phyloP scores from a whole-genome alignment of 2,113 vertebrate species.

The Engraulis encrasicolus region DNA sequence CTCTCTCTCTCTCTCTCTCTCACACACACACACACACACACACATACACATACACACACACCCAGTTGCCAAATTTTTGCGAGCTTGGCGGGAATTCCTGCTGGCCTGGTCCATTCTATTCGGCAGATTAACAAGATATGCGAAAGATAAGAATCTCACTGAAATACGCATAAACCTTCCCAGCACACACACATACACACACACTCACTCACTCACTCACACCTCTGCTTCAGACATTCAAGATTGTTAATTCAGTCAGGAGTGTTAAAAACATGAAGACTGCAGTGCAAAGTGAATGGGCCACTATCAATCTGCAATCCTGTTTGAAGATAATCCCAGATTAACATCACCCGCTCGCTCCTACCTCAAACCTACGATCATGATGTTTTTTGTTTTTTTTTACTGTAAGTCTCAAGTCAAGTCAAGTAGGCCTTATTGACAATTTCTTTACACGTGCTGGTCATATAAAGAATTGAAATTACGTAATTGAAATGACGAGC shows the following conservation, averaged over 20 bases:
- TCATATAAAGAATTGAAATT: no score
- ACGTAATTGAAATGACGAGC: no score
- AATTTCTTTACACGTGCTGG: no score
- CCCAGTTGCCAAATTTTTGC: not conserved
- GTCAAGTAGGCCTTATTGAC: no score
- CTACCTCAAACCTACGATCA: not conserved
- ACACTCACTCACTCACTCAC: not conserved
- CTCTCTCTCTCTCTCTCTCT: no score
- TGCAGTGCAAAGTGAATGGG: not conserved
- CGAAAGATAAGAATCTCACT: not conserved
- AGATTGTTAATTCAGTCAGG: conserved; percentile 34
- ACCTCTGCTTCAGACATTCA: conserved; percentile 22
- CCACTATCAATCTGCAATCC: conserved; percentile 27
- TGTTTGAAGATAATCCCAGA: conserved; percentile 50
- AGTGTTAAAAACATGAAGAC: no score
- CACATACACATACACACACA: no score
- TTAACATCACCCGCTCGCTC: conserved; percentile 45
- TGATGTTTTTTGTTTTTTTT: no score
- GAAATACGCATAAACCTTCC: not conserved
- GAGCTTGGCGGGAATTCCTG: not conserved
- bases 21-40: no score
- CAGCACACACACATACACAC: not conserved
- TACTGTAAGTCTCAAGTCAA: no score
- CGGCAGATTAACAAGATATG: not conserved
- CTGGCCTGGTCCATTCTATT: not conserved